Conservation (phyloP, 2,888 invertebrate genomes). For the Phaedon cochleariae region DNA sequence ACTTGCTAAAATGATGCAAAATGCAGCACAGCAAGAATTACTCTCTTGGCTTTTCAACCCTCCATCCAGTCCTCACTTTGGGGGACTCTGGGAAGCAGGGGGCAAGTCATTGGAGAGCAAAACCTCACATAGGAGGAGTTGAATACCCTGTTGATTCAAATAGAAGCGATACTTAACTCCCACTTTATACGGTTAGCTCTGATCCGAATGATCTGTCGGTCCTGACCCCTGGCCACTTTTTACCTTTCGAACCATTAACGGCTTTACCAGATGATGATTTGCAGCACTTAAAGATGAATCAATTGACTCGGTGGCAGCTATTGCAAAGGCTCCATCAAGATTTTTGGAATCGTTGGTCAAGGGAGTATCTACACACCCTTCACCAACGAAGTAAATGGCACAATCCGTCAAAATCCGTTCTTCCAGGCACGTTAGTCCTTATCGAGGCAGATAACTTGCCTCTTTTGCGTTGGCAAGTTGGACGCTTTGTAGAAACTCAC, state of each 20-base stretch:
- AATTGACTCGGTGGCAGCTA: no score
- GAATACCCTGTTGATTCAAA: conserved; percentile 13
- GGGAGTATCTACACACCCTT: no score
- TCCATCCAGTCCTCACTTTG: no score
- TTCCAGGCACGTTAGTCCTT: background rate
- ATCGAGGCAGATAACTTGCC: conserved; percentile 6
- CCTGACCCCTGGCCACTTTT: no score
- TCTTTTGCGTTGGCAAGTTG: conserved; percentile 3
- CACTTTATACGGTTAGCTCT: conserved; percentile 3
- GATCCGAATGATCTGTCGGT: conserved; percentile 34
- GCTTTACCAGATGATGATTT: conserved; percentile 36
- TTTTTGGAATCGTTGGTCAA: background rate
- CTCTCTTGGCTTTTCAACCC: no score
- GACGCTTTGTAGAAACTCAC: conserved; percentile 3
- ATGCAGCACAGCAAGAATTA: background rate
- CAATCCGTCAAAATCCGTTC: background rate
- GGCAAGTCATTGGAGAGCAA: no score
- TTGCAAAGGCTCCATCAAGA: no score
- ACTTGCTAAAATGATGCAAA: no score
- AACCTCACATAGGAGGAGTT: no score
- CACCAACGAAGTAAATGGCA: no score
- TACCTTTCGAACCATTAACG: conserved; percentile 36
- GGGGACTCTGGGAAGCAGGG: no score
- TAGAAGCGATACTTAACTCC: conserved; percentile 19
- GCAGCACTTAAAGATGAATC: conserved; percentile 32